Conservation (phyloP, 2,113 vertebrate species). For the Aythya baeri region DNA sequence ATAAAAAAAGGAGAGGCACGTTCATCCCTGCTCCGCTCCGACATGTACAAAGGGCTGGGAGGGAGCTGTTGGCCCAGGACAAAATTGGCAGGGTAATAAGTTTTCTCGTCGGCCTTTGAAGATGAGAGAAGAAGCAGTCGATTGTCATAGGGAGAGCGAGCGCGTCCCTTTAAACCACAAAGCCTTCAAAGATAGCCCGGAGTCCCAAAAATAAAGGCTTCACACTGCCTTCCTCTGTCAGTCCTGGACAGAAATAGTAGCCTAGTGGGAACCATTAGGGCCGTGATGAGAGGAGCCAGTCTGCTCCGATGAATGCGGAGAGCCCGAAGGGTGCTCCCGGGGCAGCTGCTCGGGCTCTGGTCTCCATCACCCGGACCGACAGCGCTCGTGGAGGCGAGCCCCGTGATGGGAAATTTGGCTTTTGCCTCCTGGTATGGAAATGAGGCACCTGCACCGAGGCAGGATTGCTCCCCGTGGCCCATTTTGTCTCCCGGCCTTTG, state of each 20-base stretch:
- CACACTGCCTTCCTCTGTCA: conserved; percentile 56
- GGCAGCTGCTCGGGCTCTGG: conserved; percentile 4
- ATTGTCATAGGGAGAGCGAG: conserved; percentile 26
- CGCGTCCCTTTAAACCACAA: conserved; percentile 44
- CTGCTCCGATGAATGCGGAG: neutral
- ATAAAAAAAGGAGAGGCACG: neutral
- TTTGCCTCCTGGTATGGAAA: neutral
- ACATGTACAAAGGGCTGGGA: neutral
- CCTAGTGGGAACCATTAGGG: conserved; percentile 41
- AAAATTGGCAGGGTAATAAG: conserved; percentile 14
- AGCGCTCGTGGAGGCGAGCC: neutral
- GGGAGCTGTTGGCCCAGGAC: neutral
- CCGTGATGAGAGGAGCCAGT: conserved; percentile 20
- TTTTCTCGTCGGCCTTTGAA: conserved; percentile 55
- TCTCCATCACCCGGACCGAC: neutral
- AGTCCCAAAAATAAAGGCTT: conserved; percentile 56
- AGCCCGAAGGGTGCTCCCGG: neutral
- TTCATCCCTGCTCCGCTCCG: neutral
- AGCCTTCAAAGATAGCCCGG: conserved; percentile 60
- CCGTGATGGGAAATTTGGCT: fast-evolving
- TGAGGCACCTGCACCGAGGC: conserved; percentile 32
- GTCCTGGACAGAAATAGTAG: conserved; percentile 49
- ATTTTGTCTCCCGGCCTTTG: neutral
- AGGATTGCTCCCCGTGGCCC: conserved; percentile 1
- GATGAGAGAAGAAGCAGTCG: conserved; percentile 51